phyloP scores from a whole-genome alignment of 2,797 vertebrate species.

The Coendou prehensilis region DNA sequence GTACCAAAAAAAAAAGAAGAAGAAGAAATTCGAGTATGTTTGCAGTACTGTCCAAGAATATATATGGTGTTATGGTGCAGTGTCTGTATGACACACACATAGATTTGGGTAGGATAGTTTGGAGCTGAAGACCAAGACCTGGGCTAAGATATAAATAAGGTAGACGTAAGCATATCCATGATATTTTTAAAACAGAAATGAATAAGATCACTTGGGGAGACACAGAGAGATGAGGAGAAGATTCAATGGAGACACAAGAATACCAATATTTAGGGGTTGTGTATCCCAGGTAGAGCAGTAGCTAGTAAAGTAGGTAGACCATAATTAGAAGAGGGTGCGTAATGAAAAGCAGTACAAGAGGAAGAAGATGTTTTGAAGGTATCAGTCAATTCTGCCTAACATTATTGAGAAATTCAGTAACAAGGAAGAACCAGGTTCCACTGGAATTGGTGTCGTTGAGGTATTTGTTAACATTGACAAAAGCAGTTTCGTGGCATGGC shows the following conservation, averaged over 20 bases:
- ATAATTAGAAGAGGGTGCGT: not conserved
- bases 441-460: not conserved
- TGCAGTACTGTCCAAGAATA: not conserved
- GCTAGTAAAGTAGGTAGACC: not conserved
- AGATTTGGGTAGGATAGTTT: not conserved
- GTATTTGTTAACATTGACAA: not conserved
- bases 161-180: not conserved
- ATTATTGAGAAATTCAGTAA: not conserved
- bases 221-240: not conserved
- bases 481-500: not conserved
- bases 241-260: not conserved
- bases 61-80: not conserved
- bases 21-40: too few species aligned
- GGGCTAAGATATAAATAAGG: not conserved
- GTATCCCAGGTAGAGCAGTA: not conserved
- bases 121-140: not conserved
- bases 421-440: not conserved
- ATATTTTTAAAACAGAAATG: not conserved
- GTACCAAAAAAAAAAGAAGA: too few species aligned
- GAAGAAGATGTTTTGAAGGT: not conserved
- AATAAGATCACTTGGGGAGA: not conserved
- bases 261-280: not conserved
- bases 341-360: not conserved
- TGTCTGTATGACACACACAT: not conserved
- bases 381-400: not conserved